Percentiles rank a stretch among this genome's conserved stretches.
phyloP scores from a whole-genome alignment of 64 coral and sea anemone species.

The Montipora efflorescens region DNA sequence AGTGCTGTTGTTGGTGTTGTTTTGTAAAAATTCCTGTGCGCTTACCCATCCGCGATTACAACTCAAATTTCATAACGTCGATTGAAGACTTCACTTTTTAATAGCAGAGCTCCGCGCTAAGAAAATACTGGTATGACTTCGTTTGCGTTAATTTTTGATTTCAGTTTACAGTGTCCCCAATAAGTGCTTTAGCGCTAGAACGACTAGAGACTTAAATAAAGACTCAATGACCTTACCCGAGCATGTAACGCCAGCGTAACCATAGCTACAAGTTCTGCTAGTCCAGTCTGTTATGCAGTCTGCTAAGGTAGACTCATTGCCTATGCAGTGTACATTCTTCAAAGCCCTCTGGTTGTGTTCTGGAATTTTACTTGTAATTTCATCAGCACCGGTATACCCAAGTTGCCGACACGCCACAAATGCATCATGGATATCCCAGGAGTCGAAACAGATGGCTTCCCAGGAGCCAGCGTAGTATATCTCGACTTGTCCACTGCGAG shows the following conservation, averaged over 20 bases:
- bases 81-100: no score
- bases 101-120: no score
- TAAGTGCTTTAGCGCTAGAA: no score
- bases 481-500: constrained; percentile 61
- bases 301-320: constrained; percentile 69
- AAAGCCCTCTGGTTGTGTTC: neutral
- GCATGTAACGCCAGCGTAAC: constrained; percentile 81
- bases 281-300: constrained; percentile 58
- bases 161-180: no score
- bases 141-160: no score
- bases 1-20: no score
- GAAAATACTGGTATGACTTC: no score
- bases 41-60: no score
- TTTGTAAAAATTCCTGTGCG: no score
- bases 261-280: constrained; percentile 37
- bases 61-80: no score
- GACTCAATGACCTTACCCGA: constrained; percentile 43
- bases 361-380: constrained; percentile 54
- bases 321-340: constrained; percentile 59
- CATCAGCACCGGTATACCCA: constrained; percentile 67
- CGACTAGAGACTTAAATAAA: no score
- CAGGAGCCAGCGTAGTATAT: constrained; percentile 63
- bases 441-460: constrained; percentile 75
- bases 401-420: constrained; percentile 87
- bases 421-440: constrained; percentile 82